Percentiles rank a stretch among this genome's conserved stretches.
phyloP scores from a whole-genome alignment of 2,888 invertebrate genomes.

The Hylaea fasciaria region DNA sequence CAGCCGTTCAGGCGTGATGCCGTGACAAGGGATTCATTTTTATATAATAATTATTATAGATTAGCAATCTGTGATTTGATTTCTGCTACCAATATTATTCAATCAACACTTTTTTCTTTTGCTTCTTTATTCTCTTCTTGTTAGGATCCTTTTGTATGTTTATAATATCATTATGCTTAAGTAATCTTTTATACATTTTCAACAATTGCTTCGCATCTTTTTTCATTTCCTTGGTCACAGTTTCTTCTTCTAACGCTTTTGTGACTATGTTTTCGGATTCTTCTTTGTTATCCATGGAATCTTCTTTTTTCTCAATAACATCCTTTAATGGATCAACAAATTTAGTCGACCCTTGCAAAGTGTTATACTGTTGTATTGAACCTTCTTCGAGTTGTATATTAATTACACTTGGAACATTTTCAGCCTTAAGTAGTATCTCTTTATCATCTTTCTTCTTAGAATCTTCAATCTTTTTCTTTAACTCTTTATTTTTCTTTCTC shows the following conservation, averaged over 20 bases:
- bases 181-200: conserved; percentile 77
- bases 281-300: conserved; percentile 22
- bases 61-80: neutral
- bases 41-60: neutral
- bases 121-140: conserved; percentile 69
- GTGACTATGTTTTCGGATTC: conserved; percentile 1
- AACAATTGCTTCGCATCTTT: conserved; percentile 77
- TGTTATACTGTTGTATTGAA: conserved; percentile 84
- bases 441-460: conserved; percentile 46
- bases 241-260: conserved; percentile 15
- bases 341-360: conserved; percentile 66
- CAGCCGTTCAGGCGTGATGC: too few relatives aligned
- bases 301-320: conserved; percentile 39
- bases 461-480: conserved; percentile 72
- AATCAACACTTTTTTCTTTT: conserved; percentile 45
- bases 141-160: conserved; percentile 59
- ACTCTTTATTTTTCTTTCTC: conserved; percentile 84
- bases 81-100: neutral
- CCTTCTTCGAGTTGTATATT: conserved; percentile 64
- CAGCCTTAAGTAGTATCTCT: conserved; percentile 44
- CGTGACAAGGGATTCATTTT: too few relatives aligned
- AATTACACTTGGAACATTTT: conserved; percentile 22
- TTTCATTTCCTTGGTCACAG: conserved; percentile 61
- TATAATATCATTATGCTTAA: conserved; percentile 75
- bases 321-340: conserved; percentile 68